A percentile compares a stretch with the other conserved stretches of the same genome.
Conservation (phyloP, 2,888 invertebrate genomes). For the Zeuzera pyrina region DNA sequence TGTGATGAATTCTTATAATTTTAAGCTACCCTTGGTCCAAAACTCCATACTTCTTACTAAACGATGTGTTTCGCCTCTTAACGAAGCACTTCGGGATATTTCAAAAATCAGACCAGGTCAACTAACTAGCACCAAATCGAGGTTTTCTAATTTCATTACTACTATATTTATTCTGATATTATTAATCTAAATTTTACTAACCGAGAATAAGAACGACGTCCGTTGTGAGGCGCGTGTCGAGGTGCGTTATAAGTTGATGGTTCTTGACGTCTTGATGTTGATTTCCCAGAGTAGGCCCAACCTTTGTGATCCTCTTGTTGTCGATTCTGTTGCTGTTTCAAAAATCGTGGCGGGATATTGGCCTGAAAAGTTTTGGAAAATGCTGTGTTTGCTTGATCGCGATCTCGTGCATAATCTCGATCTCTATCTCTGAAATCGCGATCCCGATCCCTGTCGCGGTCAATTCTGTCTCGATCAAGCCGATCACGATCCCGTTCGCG, state of each 20-base stretch:
- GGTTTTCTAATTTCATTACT: too few relatives aligned
- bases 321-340: constrained; percentile 80
- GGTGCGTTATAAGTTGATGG: constrained; percentile 53
- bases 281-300: constrained; percentile 56
- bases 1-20: too few relatives aligned
- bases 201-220: constrained; percentile 62
- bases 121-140: too few relatives aligned
- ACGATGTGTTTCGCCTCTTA: too few relatives aligned
- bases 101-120: too few relatives aligned
- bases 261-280: constrained; percentile 51
- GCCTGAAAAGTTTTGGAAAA: constrained; percentile 85
- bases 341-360: constrained; percentile 89
- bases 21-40: too few relatives aligned
- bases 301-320: constrained; percentile 60
- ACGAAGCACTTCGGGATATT: too few relatives aligned
- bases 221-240: constrained; percentile 51
- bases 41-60: too few relatives aligned
- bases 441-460: constrained; percentile 31
- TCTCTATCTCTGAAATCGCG: constrained; percentile 27
- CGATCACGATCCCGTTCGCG: constrained; percentile 22
- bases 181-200: too few relatives aligned
- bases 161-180: too few relatives aligned
- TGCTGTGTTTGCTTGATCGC: constrained; percentile 71
- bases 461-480: constrained; percentile 24
- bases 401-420: constrained; percentile 44